Percentiles rank a stretch among this genome's conserved stretches.
These are phyloP conservation scores for Macrotrachela quadricornifera DNA, from an alignment of 1,140 invertebrate genomes.

Conservation along the genomic window DNA sequence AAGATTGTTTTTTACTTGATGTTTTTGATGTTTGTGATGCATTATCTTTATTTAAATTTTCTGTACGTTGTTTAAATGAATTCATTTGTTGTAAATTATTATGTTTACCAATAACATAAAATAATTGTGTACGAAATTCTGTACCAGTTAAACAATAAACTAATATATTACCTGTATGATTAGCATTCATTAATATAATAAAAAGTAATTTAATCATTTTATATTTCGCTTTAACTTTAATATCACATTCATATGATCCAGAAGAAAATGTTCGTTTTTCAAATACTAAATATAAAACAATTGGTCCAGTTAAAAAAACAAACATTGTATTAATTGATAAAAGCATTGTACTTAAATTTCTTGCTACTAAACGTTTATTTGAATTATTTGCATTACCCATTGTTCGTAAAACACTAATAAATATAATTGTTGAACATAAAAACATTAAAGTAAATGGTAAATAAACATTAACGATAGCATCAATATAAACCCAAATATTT, in stretches of 20 bases:
- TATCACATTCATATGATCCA: background rate
- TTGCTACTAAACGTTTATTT: background rate
- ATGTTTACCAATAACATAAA: too few species aligned
- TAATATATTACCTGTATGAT: conserved; percentile 6
- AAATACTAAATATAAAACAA: background rate
- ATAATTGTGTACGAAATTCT: background rate
- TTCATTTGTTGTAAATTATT: too few species aligned
- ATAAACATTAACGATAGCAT: conserved; percentile 1
- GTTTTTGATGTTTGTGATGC: too few species aligned
- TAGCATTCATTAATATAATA: conserved; percentile 9
- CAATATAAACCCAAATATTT: background rate
- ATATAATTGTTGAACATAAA: too few species aligned
- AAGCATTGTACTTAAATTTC: conserved; percentile 4
- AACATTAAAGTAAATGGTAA: background rate
- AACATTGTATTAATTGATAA: conserved; percentile 5
- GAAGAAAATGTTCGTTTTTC: background rate
- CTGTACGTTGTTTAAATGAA: too few species aligned
- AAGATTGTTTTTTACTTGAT: too few species aligned
- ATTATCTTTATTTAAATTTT: too few species aligned
- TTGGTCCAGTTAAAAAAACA: conserved; percentile 4
- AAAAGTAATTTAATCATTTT: conserved; percentile 4
- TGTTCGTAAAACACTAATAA: too few species aligned
- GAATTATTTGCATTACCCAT: too few species aligned
- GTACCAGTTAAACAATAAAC: conserved; percentile 7
- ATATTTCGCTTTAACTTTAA: background rate